Base-by-base conservation (phyloP, 2,797 vertebrate genomes). In the Octomys mimax region DNA sequence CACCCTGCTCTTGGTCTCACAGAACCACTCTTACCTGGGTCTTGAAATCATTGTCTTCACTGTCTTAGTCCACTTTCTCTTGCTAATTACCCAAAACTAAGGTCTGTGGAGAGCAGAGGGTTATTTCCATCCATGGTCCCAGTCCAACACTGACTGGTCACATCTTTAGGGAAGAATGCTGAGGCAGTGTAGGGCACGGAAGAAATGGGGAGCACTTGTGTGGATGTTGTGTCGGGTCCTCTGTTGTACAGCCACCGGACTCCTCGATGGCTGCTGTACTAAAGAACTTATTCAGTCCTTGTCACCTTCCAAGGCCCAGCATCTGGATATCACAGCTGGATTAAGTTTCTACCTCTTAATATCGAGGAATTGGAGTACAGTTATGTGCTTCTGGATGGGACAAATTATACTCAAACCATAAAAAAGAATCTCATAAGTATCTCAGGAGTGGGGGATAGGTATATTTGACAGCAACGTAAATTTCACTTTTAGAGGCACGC, bases 381-480 rank as follows among this genome's bases (percentile, higher is more conserved):
- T 7, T 5, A 1, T 28, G 22, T 62, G 68, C 57, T 82, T 61
- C 18, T 78, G 61, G 9, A 79, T 7, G 18, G n/a, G 28, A 4
- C 12, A 5, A 36, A 54, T 14, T n/a, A 7, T 31, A 57, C 19
- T 57, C 66, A 59, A 36, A 66, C 19, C 33, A 28, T 33, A 52
- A 5, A 39, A 42, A 36, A 5, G 54, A 16, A 2, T 1, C 42
- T 84, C 4, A 0, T 59, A 26, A 5, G 2, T 33, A 18, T 61
- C 57, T 83, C 62, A 3, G 79, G 39, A 39, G 28, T 46, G 39
- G 9, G 4, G 8, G 14, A 21, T 2, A n/a, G 11, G 2, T 5
- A 21, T 46, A 5, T 19, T 70, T 80, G 42, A 83, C 66, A 52
- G 52, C 39, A 78, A 78, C 78, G 42, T 21, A 3, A 78, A 6